These are phyloP conservation scores for Caenorhabditis inopinata DNA, from an alignment of 1,140 invertebrate genomes.

Conservation along the genomic window DNA sequence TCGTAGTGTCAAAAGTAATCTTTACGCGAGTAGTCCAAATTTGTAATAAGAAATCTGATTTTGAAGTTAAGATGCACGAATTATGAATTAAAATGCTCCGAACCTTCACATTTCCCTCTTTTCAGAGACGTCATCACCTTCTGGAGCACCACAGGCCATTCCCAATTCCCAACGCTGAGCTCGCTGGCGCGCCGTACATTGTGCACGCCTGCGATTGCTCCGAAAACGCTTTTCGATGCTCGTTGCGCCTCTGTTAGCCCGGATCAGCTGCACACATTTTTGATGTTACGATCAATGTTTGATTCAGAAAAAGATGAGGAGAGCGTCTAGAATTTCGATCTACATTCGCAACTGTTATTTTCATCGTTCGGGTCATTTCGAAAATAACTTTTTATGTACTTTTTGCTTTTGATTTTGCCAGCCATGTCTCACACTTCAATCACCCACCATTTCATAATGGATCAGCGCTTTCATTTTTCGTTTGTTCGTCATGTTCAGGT, in stretches of 20 bases:
- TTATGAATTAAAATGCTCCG: too few species aligned
- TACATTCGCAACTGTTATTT: too few species aligned
- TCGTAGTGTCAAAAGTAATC: too few species aligned
- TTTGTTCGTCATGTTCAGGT: too few species aligned
- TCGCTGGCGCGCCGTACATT: slow-evolving; percentile 39
- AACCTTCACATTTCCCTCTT: not conserved
- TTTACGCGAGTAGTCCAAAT: too few species aligned
- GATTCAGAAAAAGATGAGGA: slow-evolving; percentile 29
- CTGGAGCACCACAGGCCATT: slow-evolving; percentile 44
- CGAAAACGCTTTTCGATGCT: slow-evolving; percentile 35
- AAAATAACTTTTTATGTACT: too few species aligned
- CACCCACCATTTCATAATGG: too few species aligned
- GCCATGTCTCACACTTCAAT: too few species aligned
- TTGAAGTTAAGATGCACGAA: too few species aligned
- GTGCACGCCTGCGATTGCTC: slow-evolving; percentile 42
- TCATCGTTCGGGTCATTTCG: too few species aligned
- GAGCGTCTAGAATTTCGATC: not conserved
- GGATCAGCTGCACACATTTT: slow-evolving; percentile 45
- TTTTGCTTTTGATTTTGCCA: too few species aligned
- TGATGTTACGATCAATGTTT: slow-evolving; percentile 45
- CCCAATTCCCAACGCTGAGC: slow-evolving; percentile 44
- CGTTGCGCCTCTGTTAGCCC: slow-evolving; percentile 24
- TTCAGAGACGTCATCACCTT: slow-evolving; percentile 47
- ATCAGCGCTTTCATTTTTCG: too few species aligned
- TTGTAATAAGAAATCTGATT: not conserved